Evolutionary conservation across 2,888 invertebrate genomes (phyloP).

Genomic region (Ichneumoninae sp.): DNA sequence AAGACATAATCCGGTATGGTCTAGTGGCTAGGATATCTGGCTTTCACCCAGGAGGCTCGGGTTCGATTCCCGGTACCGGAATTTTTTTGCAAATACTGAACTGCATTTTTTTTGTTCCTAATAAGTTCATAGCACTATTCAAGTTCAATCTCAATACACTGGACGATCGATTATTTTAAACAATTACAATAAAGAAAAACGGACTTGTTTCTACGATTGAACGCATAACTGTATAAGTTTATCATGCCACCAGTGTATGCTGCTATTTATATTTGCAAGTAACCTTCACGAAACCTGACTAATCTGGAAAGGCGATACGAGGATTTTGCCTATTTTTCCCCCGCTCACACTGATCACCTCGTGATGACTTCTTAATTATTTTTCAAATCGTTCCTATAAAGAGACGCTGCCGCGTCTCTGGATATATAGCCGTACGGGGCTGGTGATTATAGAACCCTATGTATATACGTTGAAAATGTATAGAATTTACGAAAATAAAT

Average conservation of each 20-base stretch:
- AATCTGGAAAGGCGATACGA: slow-evolving; percentile 85
- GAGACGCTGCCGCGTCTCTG: no score
- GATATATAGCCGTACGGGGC: no score
- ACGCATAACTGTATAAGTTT: neutral
- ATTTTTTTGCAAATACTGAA: slow-evolving; percentile 73
- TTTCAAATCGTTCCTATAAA: no score
- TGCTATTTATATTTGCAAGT: neutral
- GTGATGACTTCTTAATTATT: no score
- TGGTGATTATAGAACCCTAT: no score
- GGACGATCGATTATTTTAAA: no score
- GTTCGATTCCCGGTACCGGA: slow-evolving; percentile 88
- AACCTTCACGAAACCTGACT: neutral
- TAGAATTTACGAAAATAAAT: no score
- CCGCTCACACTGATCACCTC: no score
- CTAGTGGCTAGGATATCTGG: slow-evolving; percentile 88
- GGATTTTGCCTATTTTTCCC: no score
- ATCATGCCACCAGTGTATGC: neutral
- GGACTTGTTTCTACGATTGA: neutral
- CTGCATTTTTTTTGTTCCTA: slow-evolving; percentile 58
- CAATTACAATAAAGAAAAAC: neutral
- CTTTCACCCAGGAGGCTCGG: slow-evolving; percentile 87
- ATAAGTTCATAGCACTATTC: neutral
- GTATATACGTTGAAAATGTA: no score
- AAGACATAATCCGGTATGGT: slow-evolving; percentile 85
- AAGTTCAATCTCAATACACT: neutral